A percentile compares a stretch with the other conserved stretches of the same genome.
Evolutionary conservation across 2,797 vertebrate genomes (phyloP).

Genomic region (Pseudomugil gertrudae): DNA sequence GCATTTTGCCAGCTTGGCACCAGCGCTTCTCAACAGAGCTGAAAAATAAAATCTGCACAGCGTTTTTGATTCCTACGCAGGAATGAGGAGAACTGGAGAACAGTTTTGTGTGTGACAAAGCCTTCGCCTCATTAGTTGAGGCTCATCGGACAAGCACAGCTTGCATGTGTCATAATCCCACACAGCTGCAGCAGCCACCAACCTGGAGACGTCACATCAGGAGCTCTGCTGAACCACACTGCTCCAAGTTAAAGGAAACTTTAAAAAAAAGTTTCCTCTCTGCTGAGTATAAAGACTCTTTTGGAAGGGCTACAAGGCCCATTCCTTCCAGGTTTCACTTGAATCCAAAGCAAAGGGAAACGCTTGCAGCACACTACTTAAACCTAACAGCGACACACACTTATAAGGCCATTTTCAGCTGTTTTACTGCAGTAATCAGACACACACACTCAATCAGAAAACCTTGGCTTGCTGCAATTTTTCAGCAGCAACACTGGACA

Average conservation of each 20-base stretch:
- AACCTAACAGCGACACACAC: conserved; percentile 34
- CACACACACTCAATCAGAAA: conserved; percentile 22
- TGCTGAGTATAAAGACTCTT: conserved; percentile 39
- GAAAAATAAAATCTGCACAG: background rate
- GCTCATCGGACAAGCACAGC: conserved; percentile 69
- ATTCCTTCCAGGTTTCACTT: conserved; percentile 27
- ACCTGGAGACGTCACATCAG: conserved; percentile 53
- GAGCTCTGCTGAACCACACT: conserved; percentile 56
- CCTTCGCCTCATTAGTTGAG: conserved; percentile 59
- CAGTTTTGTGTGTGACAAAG: conserved; percentile 42
- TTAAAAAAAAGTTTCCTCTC: conserved; percentile 24
- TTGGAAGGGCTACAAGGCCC: conserved; percentile 19
- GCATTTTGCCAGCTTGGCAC: background rate
- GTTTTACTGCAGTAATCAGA: conserved; percentile 30
- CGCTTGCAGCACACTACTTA: conserved; percentile 18
- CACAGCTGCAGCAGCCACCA: conserved; percentile 69
- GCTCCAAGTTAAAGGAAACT: conserved; percentile 43
- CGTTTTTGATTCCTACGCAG: background rate
- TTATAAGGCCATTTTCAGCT: conserved; percentile 24
- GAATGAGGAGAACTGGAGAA: conserved; percentile 20
- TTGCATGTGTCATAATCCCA: conserved; percentile 71
- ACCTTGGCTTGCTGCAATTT: conserved; percentile 19
- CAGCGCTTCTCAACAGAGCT: background rate
- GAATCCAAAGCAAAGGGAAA: conserved; percentile 30
- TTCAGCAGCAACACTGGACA: conserved; percentile 30